Evolutionary conservation across 2,113 vertebrate species (phyloP).

Genomic region (Cyanistes caeruleus): DNA sequence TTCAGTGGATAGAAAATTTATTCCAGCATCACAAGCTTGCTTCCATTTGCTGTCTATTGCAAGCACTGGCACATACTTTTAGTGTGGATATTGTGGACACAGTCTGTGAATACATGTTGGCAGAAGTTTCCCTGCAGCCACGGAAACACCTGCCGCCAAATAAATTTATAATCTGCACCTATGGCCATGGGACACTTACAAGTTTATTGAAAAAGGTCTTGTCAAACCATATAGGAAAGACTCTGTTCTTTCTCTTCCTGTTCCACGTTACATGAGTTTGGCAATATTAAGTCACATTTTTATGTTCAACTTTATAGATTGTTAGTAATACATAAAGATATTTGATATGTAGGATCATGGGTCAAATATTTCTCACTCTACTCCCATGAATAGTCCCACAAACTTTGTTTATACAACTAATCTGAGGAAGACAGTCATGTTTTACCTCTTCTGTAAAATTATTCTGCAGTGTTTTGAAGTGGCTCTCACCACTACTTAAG

Average conservation of each 20-base stretch:
- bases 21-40: slow-evolving; percentile 54
- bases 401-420: not conserved
- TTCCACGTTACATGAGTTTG: slow-evolving; percentile 69
- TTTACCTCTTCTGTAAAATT: slow-evolving; percentile 39
- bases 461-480: slow-evolving; percentile 19
- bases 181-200: slow-evolving; percentile 48
- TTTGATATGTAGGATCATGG: slow-evolving; percentile 59
- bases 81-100: slow-evolving; percentile 27
- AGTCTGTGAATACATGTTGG: slow-evolving; percentile 16
- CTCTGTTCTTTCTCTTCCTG: slow-evolving; percentile 65
- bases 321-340: slow-evolving; percentile 70
- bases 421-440: not conserved
- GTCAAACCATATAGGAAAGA: slow-evolving; percentile 57
- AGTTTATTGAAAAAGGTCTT: slow-evolving; percentile 55
- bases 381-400: not conserved
- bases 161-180: slow-evolving; percentile 72
- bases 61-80: slow-evolving; percentile 38
- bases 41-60: slow-evolving; percentile 58
- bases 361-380: slow-evolving; percentile 56
- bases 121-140: slow-evolving; percentile 46
- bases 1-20: slow-evolving; percentile 48
- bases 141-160: slow-evolving; percentile 73
- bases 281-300: slow-evolving; percentile 64
- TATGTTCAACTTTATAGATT: slow-evolving; percentile 62
- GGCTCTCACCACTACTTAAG: slow-evolving; percentile 21